Conservation (phyloP, 2,797 vertebrate genomes). For the Amblyraja radiata region DNA sequence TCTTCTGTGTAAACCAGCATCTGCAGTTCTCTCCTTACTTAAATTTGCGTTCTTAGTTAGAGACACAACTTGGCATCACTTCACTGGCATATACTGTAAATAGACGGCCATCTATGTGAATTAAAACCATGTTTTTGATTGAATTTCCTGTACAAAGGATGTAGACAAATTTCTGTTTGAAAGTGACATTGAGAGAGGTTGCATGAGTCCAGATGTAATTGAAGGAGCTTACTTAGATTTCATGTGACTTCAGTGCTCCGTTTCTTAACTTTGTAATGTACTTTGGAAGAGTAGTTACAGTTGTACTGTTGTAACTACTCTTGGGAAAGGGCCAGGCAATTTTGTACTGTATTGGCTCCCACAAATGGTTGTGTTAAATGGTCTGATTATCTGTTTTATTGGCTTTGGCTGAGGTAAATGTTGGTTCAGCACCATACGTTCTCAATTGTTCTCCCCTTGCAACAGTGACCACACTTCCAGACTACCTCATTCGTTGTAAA, state of each 20-base stretch:
- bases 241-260: no score
- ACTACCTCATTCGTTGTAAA: background rate
- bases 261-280: background rate
- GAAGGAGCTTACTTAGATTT: background rate
- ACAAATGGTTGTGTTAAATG: background rate
- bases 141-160: background rate
- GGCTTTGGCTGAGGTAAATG: background rate
- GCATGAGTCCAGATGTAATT: background rate
- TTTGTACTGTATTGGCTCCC: background rate
- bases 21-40: no score
- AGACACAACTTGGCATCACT: background rate
- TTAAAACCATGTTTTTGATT: background rate
- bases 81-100: background rate
- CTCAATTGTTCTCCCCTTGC: background rate
- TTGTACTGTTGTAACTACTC: background rate
- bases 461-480: background rate
- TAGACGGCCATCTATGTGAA: background rate
- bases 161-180: background rate
- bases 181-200: background rate
- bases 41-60: no score
- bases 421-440: background rate
- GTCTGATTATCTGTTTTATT: background rate
- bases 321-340: background rate
- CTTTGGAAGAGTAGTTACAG: background rate
- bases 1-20: no score